These are phyloP conservation scores for Pheosia gnoma DNA, from an alignment of 2,888 invertebrate species.

Conservation along the genomic window DNA sequence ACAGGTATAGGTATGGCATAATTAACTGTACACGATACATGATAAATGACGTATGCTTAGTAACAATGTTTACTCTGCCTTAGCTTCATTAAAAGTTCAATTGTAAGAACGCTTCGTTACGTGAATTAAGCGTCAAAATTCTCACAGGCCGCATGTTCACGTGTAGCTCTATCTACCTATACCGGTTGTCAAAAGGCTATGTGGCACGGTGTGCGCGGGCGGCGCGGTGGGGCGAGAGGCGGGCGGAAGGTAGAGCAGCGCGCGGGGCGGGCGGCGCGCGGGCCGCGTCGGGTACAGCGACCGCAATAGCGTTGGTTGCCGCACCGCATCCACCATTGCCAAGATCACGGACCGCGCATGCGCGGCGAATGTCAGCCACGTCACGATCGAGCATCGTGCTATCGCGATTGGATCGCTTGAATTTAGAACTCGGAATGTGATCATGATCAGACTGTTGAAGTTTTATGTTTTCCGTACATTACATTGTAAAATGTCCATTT, in stretches of 20 bases:
- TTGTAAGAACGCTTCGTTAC: slow-evolving; percentile 70
- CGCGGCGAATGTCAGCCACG: slow-evolving; percentile 83
- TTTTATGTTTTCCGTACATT: slow-evolving; percentile 49
- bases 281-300: slow-evolving; percentile 71
- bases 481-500: slow-evolving; percentile 31
- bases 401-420: slow-evolving; percentile 73
- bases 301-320: slow-evolving; percentile 75
- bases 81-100: slow-evolving; percentile 63
- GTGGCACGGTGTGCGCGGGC: slow-evolving; percentile 39
- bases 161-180: slow-evolving; percentile 62
- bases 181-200: slow-evolving; percentile 80
- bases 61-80: slow-evolving; percentile 4
- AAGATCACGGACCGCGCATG: slow-evolving; percentile 85
- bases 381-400: slow-evolving; percentile 79
- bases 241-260: slow-evolving; percentile 28
- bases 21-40: slow-evolving; percentile 19
- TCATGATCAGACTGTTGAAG: slow-evolving; percentile 56
- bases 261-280: slow-evolving; percentile 42
- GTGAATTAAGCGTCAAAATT: slow-evolving; percentile 78
- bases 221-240: slow-evolving; percentile 37
- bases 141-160: slow-evolving; percentile 70
- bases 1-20: slow-evolving; percentile 19
- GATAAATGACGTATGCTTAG: slow-evolving; percentile 16
- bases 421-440: slow-evolving; percentile 71
- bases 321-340: slow-evolving; percentile 81